Percentiles rank a stretch among this genome's conserved stretches.
These are phyloP conservation scores for Caranx ignobilis DNA, from an alignment of 2,113 vertebrate genomes.

Conservation along the genomic window DNA sequence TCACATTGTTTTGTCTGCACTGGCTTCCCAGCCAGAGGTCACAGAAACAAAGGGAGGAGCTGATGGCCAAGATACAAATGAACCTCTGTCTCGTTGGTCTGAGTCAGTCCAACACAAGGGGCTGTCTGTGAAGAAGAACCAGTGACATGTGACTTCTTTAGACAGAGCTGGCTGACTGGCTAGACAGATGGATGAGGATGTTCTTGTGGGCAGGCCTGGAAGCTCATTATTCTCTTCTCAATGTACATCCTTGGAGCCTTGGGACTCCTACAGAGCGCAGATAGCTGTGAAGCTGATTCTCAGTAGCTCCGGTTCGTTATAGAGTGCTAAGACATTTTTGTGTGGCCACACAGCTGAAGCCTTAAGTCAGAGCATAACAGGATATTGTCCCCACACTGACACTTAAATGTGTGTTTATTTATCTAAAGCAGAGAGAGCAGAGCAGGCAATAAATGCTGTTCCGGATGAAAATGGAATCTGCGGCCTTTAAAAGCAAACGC, in stretches of 20 bases:
- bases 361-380: constrained; percentile 44
- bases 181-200: constrained; percentile 43
- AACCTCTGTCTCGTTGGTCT: constrained; percentile 59
- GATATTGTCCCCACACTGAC: constrained; percentile 44
- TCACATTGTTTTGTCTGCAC: constrained; percentile 74
- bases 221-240: constrained; percentile 27
- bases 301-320: constrained; percentile 43
- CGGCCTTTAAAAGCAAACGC: constrained; percentile 36
- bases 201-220: neutral
- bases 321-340: constrained; percentile 19
- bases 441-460: constrained; percentile 10
- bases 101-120: constrained; percentile 51
- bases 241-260: neutral
- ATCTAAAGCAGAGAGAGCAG: constrained; percentile 27
- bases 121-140: constrained; percentile 46
- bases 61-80: constrained; percentile 63
- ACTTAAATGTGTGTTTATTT: constrained; percentile 44
- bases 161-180: constrained; percentile 15
- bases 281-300: neutral
- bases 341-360: neutral
- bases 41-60: constrained; percentile 69
- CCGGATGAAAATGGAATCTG: constrained; percentile 1
- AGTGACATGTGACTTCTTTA: constrained; percentile 65
- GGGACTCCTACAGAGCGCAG: neutral
- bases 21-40: constrained; percentile 65